Conservation (phyloP, 2,797 vertebrate species). For the Pogonophryne albipinna region DNA sequence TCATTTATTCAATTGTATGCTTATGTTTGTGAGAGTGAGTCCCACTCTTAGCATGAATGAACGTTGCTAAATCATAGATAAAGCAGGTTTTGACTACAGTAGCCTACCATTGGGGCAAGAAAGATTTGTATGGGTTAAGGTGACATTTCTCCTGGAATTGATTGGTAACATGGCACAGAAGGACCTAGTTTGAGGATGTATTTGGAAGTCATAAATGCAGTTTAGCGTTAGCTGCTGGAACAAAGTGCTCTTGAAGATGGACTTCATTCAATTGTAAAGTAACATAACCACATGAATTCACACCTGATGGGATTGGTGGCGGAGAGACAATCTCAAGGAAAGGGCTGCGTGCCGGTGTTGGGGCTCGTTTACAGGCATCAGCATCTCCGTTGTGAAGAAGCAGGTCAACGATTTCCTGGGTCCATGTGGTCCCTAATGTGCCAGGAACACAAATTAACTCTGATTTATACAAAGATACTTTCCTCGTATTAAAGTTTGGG, state of each 20-base stretch:
- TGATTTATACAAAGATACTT: neutral
- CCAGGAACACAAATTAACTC: conserved; percentile 16
- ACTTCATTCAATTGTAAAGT: neutral
- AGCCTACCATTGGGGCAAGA: too few relatives aligned
- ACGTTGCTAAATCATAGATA: too few relatives aligned
- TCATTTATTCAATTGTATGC: neutral
- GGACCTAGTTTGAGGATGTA: neutral
- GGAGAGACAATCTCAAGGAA: conserved; percentile 87
- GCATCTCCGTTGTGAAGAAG: conserved; percentile 86
- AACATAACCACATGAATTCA: neutral
- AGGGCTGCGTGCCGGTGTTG: conserved; percentile 85
- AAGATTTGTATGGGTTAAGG: too few relatives aligned
- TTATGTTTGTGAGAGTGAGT: neutral
- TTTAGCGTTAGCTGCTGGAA: neutral
- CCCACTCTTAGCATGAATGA: neutral
- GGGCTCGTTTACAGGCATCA: conserved; percentile 84
- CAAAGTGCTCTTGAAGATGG: neutral
- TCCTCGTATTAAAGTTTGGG: neutral
- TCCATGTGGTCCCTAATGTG: conserved; percentile 92
- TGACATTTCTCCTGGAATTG: neutral
- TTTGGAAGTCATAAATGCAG: neutral
- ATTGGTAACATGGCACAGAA: conserved; percentile 11
- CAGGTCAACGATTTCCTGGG: conserved; percentile 93
- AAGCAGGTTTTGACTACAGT: too few relatives aligned
- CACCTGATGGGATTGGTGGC: conserved; percentile 83